phyloP scores from a whole-genome alignment of 30 jellyfish, hydroid and myxozoan species.

The Aurelia sp. region DNA sequence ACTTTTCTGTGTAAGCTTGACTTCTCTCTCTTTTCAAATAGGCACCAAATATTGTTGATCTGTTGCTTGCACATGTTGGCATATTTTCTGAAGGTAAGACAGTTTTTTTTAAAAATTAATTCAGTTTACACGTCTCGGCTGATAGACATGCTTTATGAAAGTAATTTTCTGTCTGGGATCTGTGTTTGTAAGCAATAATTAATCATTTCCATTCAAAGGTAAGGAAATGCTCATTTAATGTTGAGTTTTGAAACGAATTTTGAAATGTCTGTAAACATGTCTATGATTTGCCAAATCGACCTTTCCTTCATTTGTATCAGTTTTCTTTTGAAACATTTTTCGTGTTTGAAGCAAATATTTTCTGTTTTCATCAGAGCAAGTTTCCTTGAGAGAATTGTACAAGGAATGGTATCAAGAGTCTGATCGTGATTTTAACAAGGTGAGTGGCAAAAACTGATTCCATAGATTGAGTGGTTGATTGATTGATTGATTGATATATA shows the following conservation, averaged over 20 bases:
- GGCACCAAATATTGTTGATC: slow-evolving; percentile 86
- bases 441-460: neutral
- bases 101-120: neutral
- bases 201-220: too few relatives aligned
- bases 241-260: too few relatives aligned
- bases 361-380: slow-evolving; percentile 24
- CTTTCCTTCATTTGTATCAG: too few relatives aligned
- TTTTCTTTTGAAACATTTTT: too few relatives aligned
- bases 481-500: too few relatives aligned
- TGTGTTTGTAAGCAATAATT: too few relatives aligned
- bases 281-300: too few relatives aligned
- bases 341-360: neutral
- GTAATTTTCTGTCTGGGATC: too few relatives aligned
- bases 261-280: too few relatives aligned
- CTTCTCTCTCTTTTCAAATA: neutral
- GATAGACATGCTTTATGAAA: neutral
- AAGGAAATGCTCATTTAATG: too few relatives aligned
- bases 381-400: slow-evolving; percentile 66
- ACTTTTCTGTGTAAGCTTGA: too few relatives aligned
- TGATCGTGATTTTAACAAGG: slow-evolving; percentile 84
- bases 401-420: slow-evolving; percentile 88
- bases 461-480: too few relatives aligned
- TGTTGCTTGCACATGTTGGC: slow-evolving; percentile 92
- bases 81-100: slow-evolving; percentile 75
- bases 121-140: neutral